Evolutionary conservation across 2,113 vertebrate genomes (phyloP).

Genomic region (Elephantulus edwardii): DNA sequence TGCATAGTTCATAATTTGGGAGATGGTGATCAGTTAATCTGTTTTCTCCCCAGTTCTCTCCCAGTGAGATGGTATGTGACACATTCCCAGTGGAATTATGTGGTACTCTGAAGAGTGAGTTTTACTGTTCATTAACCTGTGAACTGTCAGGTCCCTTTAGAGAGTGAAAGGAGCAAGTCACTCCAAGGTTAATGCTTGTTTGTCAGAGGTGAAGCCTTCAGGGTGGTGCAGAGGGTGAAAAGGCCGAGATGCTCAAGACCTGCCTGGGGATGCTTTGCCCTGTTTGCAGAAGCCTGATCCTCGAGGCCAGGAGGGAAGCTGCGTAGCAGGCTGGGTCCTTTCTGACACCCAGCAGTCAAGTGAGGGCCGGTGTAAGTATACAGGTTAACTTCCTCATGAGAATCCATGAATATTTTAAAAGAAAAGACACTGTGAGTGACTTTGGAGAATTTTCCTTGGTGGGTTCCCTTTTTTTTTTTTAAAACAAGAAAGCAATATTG

Average conservation of each 20-base stretch:
- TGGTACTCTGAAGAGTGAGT: conserved; percentile 61
- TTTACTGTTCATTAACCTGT: conserved; percentile 77
- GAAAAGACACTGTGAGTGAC: conserved; percentile 36
- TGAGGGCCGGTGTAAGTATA: conserved; percentile 4
- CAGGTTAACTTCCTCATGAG: conserved; percentile 42
- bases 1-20: conserved; percentile 45
- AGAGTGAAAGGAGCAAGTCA: conserved; percentile 44
- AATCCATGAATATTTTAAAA: conserved; percentile 49
- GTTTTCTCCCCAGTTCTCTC: conserved; percentile 57
- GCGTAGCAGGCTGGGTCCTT: conserved; percentile 28
- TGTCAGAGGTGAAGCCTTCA: conserved; percentile 64
- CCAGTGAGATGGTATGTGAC: not conserved
- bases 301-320: conserved; percentile 32
- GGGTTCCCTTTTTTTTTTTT: conserved; percentile 36
- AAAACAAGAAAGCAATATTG: conserved; percentile 43
- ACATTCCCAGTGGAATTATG: conserved; percentile 38
- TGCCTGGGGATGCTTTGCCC: conserved; percentile 58
- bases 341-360: not conserved
- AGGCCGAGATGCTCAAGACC: conserved; percentile 66
- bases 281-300: conserved; percentile 48
- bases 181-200: conserved; percentile 74
- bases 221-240: conserved; percentile 56
- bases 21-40: conserved; percentile 43
- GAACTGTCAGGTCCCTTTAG: conserved; percentile 65
- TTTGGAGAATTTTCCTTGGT: conserved; percentile 30